Conservation (phyloP, 53 echinoderm and acorn worm species). For the Patiria pectinifera region DNA sequence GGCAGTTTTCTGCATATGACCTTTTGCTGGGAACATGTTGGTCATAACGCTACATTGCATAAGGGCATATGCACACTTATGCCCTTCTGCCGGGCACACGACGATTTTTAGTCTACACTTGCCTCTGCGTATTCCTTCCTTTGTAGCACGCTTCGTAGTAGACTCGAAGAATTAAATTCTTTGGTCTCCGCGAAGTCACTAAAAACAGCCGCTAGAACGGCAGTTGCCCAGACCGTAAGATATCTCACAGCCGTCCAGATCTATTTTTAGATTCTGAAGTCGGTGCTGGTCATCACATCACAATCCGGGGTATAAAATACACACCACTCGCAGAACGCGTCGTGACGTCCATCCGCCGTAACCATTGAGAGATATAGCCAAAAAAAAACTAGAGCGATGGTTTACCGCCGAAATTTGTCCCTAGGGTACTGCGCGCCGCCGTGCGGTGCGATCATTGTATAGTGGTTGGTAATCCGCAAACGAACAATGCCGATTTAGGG, state of each 20-base stretch:
- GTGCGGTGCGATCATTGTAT: neutral
- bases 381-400: neutral
- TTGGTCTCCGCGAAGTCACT: neutral
- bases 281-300: neutral
- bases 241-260: neutral
- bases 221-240: neutral
- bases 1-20: no score
- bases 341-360: neutral
- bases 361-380: no score
- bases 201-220: neutral
- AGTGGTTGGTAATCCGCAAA: conserved; percentile 35
- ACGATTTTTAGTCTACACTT: neutral
- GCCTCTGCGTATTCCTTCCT: neutral
- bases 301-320: neutral
- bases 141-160: neutral
- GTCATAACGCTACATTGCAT: no score
- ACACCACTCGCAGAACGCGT: neutral
- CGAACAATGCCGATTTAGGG: neutral
- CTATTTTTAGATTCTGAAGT: conserved; percentile 11
- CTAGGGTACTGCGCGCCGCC: neutral
- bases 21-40: no score
- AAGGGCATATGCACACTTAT: no score
- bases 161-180: neutral
- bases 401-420: conserved; percentile 24
- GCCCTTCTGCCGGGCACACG: no score